Evolutionary conservation across 2,113 vertebrate genomes (phyloP).

Genomic region (Electrona antarctica): DNA sequence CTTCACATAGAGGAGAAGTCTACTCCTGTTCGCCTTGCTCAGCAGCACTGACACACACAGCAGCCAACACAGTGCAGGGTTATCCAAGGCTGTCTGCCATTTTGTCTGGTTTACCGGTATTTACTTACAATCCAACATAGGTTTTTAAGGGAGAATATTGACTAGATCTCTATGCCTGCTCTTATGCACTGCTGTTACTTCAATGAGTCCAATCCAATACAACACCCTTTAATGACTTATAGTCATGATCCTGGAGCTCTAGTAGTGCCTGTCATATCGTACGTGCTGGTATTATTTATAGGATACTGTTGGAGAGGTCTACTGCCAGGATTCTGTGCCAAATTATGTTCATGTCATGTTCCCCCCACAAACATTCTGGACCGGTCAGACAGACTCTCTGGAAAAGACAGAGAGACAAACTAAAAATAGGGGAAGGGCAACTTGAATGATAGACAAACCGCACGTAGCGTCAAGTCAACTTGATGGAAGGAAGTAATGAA

Average conservation of each 20-base stretch:
- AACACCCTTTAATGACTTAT: neutral
- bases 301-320: conserved; percentile 12
- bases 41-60: too few relatives aligned
- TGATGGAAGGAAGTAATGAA: neutral
- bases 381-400: conserved; percentile 45
- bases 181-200: neutral
- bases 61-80: too few relatives aligned
- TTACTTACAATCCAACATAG: too few relatives aligned
- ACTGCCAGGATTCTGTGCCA: conserved; percentile 49
- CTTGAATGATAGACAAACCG: too few relatives aligned
- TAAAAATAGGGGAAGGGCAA: conserved; percentile 4
- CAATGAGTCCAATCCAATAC: neutral
- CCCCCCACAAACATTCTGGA: conserved; percentile 69
- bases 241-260: neutral
- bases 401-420: conserved; percentile 4
- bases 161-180: neutral
- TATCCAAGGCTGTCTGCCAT: too few relatives aligned
- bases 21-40: too few relatives aligned
- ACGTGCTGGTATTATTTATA: conserved; percentile 57
- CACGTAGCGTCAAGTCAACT: too few relatives aligned
- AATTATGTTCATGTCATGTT: conserved; percentile 45
- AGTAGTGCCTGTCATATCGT: conserved; percentile 5
- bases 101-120: too few relatives aligned
- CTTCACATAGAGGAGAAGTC: too few relatives aligned
- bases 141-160: neutral